Conservation (phyloP, 1,140 invertebrate species). For the Argopecten irradians region DNA sequence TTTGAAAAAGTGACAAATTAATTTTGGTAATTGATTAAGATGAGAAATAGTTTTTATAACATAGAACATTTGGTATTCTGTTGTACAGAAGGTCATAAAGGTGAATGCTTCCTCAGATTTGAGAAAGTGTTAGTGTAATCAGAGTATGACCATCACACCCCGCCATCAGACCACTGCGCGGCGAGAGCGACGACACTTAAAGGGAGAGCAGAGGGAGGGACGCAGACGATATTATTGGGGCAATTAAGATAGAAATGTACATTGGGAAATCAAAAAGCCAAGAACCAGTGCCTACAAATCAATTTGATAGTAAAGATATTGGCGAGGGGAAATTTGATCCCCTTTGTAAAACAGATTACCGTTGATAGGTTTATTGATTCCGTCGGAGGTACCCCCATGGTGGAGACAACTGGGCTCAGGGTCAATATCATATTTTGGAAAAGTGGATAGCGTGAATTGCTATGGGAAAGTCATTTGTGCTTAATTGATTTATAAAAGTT, state of each 20-base stretch:
- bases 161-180: neutral
- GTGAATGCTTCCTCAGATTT: too few relatives aligned
- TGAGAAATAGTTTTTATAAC: too few relatives aligned
- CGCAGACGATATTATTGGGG: neutral
- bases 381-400: neutral
- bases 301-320: conserved; percentile 1
- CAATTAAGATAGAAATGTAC: conserved; percentile 18
- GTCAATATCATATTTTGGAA: too few relatives aligned
- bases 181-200: neutral
- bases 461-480: too few relatives aligned
- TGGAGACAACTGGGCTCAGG: too few relatives aligned
- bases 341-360: conserved; percentile 11
- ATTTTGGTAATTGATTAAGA: neutral
- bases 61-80: too few relatives aligned
- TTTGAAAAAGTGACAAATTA: too few relatives aligned
- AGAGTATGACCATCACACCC: conserved; percentile 4
- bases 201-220: neutral
- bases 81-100: too few relatives aligned
- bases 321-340: conserved; percentile 14
- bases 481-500: too few relatives aligned
- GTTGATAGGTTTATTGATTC: neutral
- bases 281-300: conserved; percentile 3
- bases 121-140: neutral
- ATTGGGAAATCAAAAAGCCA: neutral
- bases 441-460: too few relatives aligned